Base-by-base conservation (phyloP, 2,113 vertebrate species). In the Scytalopus superciliaris region DNA sequence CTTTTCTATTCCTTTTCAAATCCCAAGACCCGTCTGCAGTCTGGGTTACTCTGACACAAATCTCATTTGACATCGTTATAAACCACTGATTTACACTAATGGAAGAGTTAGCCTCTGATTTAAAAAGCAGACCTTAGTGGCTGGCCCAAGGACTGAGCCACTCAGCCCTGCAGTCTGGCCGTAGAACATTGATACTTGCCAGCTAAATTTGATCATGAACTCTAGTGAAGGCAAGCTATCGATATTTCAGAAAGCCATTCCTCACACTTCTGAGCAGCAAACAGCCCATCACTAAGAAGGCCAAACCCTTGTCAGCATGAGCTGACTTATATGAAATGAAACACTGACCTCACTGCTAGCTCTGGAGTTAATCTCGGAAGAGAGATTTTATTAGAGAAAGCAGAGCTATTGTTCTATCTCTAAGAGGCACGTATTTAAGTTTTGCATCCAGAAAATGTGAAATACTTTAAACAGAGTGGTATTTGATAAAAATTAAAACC, bases 261-360 rank as follows among this genome's bases (percentile, higher is more conserved):
- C 92, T 97, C 95, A 93, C 92, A 87, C 73, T 96, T 88, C 73
- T 91, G 92, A 94, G 94, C 92, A 96, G 94, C 87, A 95, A 97
- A 94, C 69, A 2, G 89, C 92, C 95, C 89, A 85, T 76, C 94
- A 89, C 81, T 90, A 97, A 93, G 56, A 75, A 79, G 86, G 92
- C 89, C 95, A 94, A 93, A 92, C 42, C 53, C 84, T 56, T 95
- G 67, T 92, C 90, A 85, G 93, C 15, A 5, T 90, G 45, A 89
- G 66, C 64, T 87, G 57, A 89, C 73, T 80, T 75, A 56, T 79
- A 50, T 73, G 72, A 84, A 91, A 89, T 89, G 94, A 80, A 91
- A 81, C 67, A 88, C 62, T 82, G 47, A 93, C 81, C 62, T 92
- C 87, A 53, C 55, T 79, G 19, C 72, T 53, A 81, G 44, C 66